phyloP scores from a whole-genome alignment of 92 coral and sea anemone species.

The Scolanthus callimorphus region DNA sequence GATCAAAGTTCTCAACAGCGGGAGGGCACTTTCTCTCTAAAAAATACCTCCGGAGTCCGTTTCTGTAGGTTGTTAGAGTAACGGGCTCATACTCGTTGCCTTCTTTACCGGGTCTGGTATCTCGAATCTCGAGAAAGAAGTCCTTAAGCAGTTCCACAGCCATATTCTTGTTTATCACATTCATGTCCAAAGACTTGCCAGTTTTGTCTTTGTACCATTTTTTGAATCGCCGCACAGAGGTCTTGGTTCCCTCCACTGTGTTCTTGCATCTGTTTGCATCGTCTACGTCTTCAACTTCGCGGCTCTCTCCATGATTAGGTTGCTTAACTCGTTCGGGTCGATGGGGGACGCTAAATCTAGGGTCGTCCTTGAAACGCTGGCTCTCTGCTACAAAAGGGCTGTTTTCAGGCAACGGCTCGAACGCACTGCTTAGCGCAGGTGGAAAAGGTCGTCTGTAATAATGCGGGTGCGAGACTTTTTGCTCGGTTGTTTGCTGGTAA shows the following conservation, averaged over 20 bases:
- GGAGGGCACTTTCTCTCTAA: conserved; percentile 98
- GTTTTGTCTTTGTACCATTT: conserved; percentile 99
- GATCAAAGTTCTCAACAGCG: conserved; percentile 95
- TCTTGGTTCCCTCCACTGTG: conserved; percentile 98
- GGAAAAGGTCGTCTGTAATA: conserved; percentile 72
- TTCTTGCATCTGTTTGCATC: conserved; percentile 97
- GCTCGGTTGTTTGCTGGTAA: conserved; percentile 60
- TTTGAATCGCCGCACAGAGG: conserved; percentile 92
- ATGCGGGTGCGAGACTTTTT: conserved; percentile 79
- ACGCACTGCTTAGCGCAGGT: conserved; percentile 4
- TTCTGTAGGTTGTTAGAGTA: conserved; percentile 94
- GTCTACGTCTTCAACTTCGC: conserved; percentile 95
- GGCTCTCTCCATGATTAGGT: conserved; percentile 61
- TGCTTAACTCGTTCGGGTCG: conserved; percentile 60
- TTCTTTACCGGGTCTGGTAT: conserved; percentile 98
- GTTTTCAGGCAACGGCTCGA: conserved; percentile 35
- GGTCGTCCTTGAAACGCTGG: conserved; percentile 57
- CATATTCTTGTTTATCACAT: conserved; percentile 78
- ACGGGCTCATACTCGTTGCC: conserved; percentile 99
- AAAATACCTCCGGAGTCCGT: conserved; percentile 96
- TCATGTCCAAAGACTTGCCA: conserved; percentile 94
- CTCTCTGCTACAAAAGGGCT: conserved; percentile 23
- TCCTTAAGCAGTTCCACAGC: conserved; percentile 94
- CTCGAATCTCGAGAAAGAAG: conserved; percentile 98
- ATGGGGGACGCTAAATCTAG: conserved; percentile 47